Percentiles rank a stretch among this genome's conserved stretches.
These are phyloP conservation scores for Drosophila sordidapex DNA, from an alignment of 2,888 invertebrate genomes.

Conservation along the genomic window DNA sequence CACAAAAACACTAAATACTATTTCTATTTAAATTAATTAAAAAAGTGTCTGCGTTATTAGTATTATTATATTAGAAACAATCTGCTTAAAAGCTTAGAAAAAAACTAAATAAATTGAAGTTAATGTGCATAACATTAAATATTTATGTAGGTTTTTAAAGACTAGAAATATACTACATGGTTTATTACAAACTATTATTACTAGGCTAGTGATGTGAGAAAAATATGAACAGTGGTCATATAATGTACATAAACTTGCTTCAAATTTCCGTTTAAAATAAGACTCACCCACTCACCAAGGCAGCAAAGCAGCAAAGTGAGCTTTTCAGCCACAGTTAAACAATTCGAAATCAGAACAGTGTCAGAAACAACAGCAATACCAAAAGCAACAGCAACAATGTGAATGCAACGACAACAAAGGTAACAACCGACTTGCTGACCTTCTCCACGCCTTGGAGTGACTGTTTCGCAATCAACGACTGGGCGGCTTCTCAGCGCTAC, in stretches of 20 bases:
- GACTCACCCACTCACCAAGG: constrained; percentile 48
- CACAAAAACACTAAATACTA: background rate
- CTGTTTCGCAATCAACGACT: constrained; percentile 68
- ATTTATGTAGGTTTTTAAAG: background rate
- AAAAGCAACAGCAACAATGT: constrained; percentile 43
- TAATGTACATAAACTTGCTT: constrained; percentile 14
- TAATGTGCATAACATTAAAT: background rate
- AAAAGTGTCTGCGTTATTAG: background rate
- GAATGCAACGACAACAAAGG: constrained; percentile 63
- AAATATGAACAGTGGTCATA: background rate
- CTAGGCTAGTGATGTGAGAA: background rate
- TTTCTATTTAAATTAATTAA: background rate
- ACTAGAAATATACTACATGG: background rate
- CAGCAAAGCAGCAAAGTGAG: constrained; percentile 16
- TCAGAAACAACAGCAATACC: constrained; percentile 47
- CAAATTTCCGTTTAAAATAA: constrained; percentile 28
- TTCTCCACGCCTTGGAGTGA: constrained; percentile 64
- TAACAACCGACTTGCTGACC: constrained; percentile 68
- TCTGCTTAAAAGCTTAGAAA: background rate
- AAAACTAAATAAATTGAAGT: background rate
- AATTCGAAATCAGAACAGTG: constrained; percentile 59
- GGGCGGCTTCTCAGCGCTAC: constrained; percentile 58
- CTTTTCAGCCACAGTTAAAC: constrained; percentile 26
- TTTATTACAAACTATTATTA: background rate
- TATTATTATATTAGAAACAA: background rate